These are phyloP conservation scores for Callyntrura guangdongensis DNA, from an alignment of 2,888 invertebrate species.

Conservation along the genomic window DNA sequence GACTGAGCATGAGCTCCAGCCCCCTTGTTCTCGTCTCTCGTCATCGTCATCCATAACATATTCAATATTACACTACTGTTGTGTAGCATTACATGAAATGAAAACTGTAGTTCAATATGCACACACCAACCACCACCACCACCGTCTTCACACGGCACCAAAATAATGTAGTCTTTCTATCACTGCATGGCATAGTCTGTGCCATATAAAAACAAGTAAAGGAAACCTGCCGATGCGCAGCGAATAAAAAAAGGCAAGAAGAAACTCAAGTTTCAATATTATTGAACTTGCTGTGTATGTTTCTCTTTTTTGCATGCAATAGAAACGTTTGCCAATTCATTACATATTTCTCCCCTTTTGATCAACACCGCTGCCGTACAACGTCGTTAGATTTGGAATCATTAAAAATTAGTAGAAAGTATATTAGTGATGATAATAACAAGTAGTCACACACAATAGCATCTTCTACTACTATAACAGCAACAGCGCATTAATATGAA, in stretches of 20 bases:
- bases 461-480: background rate
- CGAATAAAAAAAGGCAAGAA: constrained; percentile 37
- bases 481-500: background rate
- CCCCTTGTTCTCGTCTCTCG: constrained; percentile 69
- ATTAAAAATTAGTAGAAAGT: background rate
- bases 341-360: constrained; percentile 23
- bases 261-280: constrained; percentile 47
- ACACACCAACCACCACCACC: background rate
- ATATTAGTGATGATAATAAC: background rate
- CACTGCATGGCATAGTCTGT: constrained; percentile 6
- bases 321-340: constrained; percentile 39
- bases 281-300: background rate
- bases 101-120: constrained; percentile 36
- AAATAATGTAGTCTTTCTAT: constrained; percentile 46
- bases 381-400: background rate
- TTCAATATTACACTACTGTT: constrained; percentile 1
- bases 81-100: constrained; percentile 25
- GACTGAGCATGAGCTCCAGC: constrained; percentile 78
- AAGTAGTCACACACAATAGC: background rate
- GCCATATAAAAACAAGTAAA: background rate
- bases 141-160: constrained; percentile 2
- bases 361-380: constrained; percentile 23
- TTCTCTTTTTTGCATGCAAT: constrained; percentile 43
- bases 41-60: constrained; percentile 61
- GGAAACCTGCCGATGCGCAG: constrained; percentile 51